Evolutionary conservation across 2,888 invertebrate species (phyloP).

Genomic region (Eupithecia subumbrata): DNA sequence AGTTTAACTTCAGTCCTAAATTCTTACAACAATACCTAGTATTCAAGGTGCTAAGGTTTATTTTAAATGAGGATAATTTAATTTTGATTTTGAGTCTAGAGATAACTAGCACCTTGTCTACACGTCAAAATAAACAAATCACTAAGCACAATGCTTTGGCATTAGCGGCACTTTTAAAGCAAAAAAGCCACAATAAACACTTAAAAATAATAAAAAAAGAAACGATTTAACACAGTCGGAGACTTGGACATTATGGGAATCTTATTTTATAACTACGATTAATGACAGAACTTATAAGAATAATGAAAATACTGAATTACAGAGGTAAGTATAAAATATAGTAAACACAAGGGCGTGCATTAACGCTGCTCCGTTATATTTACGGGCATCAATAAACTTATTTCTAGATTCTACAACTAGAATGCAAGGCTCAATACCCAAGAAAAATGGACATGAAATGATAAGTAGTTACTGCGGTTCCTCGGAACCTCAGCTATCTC

Average conservation of each 20-base stretch:
- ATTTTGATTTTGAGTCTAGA: neutral
- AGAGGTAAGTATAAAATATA: neutral
- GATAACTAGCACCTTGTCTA: neutral
- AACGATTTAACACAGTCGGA: neutral
- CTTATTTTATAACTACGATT: neutral
- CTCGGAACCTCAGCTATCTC: neutral
- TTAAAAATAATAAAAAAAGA: conserved; percentile 3
- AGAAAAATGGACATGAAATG: neutral
- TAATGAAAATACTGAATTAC: neutral
- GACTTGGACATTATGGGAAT: neutral
- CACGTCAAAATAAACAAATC: neutral
- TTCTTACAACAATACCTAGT: neutral
- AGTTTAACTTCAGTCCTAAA: neutral
- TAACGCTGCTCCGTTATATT: neutral
- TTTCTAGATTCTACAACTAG: neutral
- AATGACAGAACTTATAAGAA: neutral
- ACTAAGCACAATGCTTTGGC: neutral
- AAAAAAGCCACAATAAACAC: neutral
- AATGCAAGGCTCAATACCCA: neutral
- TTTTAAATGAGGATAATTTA: neutral
- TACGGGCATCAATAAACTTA: neutral
- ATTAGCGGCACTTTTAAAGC: neutral
- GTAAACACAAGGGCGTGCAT: neutral
- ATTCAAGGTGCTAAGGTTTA: neutral
- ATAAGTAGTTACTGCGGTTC: no score